These are phyloP conservation scores for Zaprionus ornatus DNA, from an alignment of 1,140 invertebrate species.

Conservation along the genomic window DNA sequence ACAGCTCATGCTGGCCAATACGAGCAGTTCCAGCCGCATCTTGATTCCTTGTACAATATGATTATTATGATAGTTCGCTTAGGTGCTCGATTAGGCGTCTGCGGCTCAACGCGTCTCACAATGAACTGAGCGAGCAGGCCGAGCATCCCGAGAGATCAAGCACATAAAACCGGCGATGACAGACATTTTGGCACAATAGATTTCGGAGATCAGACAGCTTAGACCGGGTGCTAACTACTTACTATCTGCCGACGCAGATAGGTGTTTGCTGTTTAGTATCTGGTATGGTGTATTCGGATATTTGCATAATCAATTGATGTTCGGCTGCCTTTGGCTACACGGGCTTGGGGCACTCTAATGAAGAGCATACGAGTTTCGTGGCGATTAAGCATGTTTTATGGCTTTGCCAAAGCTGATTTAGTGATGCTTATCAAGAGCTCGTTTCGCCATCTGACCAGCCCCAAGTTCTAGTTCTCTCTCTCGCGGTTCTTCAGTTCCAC, in stretches of 20 bases:
- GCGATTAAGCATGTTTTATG: conserved; percentile 69
- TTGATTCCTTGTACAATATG: background rate
- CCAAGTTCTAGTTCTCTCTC: conserved; percentile 37
- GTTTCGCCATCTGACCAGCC: conserved; percentile 57
- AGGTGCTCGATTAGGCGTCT: conserved; percentile 28
- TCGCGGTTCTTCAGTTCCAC: background rate
- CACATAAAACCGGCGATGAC: conserved; percentile 49
- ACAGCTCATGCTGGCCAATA: conserved; percentile 33
- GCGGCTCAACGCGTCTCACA: conserved; percentile 54
- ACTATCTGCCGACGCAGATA: background rate
- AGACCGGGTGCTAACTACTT: conserved; percentile 48
- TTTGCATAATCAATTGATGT: conserved; percentile 50
- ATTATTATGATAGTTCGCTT: background rate
- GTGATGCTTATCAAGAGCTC: conserved; percentile 71
- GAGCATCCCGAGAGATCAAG: conserved; percentile 44
- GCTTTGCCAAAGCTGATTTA: conserved; percentile 71
- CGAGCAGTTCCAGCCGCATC: conserved; percentile 42
- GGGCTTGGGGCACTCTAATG: conserved; percentile 50
- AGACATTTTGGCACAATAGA: conserved; percentile 55
- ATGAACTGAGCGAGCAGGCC: conserved; percentile 50
- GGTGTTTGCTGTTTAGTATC: background rate
- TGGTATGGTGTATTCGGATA: conserved; percentile 1
- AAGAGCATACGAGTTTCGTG: conserved; percentile 60
- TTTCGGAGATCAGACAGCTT: conserved; percentile 19
- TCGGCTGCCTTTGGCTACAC: conserved; percentile 23